These are phyloP conservation scores for Teleogryllus oceanicus DNA, from an alignment of 2,888 invertebrate genomes.

Conservation along the genomic window DNA sequence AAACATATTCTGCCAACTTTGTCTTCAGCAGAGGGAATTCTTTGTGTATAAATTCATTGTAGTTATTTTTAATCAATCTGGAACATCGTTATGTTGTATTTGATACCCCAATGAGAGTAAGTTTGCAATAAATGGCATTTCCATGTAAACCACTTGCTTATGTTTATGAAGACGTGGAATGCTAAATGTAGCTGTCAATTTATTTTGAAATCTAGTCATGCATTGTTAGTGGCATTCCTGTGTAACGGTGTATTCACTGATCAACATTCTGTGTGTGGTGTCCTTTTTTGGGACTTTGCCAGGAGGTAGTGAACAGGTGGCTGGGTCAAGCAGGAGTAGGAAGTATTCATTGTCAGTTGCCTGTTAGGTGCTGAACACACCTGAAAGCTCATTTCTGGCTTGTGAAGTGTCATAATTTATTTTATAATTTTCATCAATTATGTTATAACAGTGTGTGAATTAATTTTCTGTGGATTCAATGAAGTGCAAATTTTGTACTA, in stretches of 20 bases:
- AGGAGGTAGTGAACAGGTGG: neutral
- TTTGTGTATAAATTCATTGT: neutral
- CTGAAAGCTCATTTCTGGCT: no score
- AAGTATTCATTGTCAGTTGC: neutral
- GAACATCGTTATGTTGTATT: slow-evolving; percentile 1
- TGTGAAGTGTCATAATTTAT: no score
- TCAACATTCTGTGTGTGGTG: slow-evolving; percentile 2
- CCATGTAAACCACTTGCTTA: neutral
- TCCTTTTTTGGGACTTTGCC: neutral
- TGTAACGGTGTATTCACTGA: neutral
- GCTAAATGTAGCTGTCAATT: neutral
- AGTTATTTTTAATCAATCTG: slow-evolving; percentile 1
- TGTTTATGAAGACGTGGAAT: neutral
- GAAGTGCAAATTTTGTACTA: no score
- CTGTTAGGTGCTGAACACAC: neutral
- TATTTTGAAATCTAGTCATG: neutral
- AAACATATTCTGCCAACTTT: slow-evolving; percentile 3
- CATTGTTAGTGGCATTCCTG: slow-evolving; percentile 1
- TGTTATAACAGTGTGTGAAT: no score
- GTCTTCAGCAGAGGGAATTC: neutral
- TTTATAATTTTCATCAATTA: no score
- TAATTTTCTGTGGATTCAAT: no score
- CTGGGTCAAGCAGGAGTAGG: neutral
- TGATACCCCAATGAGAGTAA: slow-evolving; percentile 1
- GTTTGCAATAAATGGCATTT: slow-evolving; percentile 18